Base-by-base conservation (phyloP, 2,888 invertebrate genomes). In the Syrista parreyssii region DNA sequence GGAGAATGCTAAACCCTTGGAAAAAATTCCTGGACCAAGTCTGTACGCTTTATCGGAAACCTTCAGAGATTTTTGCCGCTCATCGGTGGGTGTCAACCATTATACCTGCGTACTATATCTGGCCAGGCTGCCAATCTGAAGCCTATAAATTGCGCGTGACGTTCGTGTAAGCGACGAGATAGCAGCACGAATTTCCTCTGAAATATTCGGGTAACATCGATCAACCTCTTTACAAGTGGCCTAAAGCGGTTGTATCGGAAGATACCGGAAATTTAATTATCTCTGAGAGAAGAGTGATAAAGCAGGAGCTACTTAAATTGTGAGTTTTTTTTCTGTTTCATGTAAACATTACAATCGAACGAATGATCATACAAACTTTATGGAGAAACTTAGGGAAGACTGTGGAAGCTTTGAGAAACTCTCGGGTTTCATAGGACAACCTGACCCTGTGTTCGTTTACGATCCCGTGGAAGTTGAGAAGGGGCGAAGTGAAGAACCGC, bases 11-110 rank as follows among this genome's bases (percentile, higher is more conserved):
- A 78, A 75, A 33, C 79, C 80, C 55, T 83, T 68, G 55, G 30
- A 72, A 1, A 80, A 83, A 80, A 83, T 83, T 76, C 84, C 83
- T 34, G 80, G 85, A 71, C 81, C 68, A 79, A 79, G 75, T 78
- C 82, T 34, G 75, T 80, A 75, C 82, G 82, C 34, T 36, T 85
- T 33, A 75, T 85, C 74, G 84, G 78, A 32, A 83, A 85, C 74
- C 36, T 75, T n/a, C 80, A 77, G 77, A 78, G 84, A 79, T 84
- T 83, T 76, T 76, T 83, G 75, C 82, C 83, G 30, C 12, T 77
- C 76, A 76, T 82, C 15, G 81, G 81, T 83, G 40, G 76, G 82
- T 74, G 34, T 6, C 36, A 71, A 40, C 11, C 12, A n/a, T 31
- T 33, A 71, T 31, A 71, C 15, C 32, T 23, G 40, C 23, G 40